phyloP scores from a whole-genome alignment of 2,113 vertebrate genomes.

The Vulpes vulpes region DNA sequence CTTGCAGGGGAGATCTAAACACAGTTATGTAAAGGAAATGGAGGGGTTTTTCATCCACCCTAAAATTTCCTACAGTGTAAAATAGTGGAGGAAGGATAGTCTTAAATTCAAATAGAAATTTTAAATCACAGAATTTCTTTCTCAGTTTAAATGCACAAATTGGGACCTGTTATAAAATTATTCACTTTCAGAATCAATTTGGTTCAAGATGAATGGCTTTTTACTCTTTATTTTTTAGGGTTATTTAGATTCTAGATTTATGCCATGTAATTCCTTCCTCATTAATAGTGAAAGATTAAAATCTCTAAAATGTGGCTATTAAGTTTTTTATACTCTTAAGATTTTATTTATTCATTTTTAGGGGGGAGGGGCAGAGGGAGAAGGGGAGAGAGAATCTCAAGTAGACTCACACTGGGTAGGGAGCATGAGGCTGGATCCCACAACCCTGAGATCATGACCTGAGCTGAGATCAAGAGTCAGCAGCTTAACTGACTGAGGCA shows the following conservation, averaged over 20 bases:
- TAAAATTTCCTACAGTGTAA: neutral
- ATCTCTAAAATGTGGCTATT: neutral
- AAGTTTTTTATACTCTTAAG: neutral
- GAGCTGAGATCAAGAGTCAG: neutral
- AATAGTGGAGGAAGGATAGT: neutral
- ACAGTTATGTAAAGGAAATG: neutral
- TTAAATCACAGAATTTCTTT: conserved; percentile 41
- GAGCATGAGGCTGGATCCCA: neutral
- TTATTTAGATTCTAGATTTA: conserved; percentile 37
- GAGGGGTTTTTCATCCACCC: no score
- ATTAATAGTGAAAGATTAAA: conserved; percentile 36
- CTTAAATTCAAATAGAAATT: conserved; percentile 40
- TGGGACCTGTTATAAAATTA: neutral
- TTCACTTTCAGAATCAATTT: conserved; percentile 1
- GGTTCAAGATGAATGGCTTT: neutral
- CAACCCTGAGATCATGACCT: neutral
- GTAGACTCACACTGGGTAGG: neutral
- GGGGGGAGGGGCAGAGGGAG: neutral
- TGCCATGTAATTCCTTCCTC: conserved; percentile 5
- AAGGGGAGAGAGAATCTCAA: neutral
- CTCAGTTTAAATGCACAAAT: neutral
- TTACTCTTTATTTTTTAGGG: neutral
- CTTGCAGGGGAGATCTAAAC: neutral
- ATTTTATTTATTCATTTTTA: neutral
- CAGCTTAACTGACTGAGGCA: neutral